Conservation (phyloP, 2,113 vertebrate genomes). For the Todiramphus saurophagus region DNA sequence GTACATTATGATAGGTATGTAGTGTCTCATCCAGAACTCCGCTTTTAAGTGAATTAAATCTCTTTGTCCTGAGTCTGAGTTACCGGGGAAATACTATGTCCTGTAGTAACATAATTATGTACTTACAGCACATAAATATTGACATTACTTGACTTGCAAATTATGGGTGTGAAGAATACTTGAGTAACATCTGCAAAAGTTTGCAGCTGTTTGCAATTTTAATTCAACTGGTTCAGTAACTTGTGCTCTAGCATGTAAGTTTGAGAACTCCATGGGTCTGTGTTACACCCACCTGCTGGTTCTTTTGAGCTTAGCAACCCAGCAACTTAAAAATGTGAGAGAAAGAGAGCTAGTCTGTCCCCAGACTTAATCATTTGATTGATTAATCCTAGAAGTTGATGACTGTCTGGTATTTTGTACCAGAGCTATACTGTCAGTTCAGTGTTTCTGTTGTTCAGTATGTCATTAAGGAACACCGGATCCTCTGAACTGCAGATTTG, state of each 20-base stretch:
- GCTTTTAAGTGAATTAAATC: background rate
- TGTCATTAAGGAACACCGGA: background rate
- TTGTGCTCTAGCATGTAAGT: background rate
- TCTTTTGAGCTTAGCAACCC: background rate
- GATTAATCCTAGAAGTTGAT: background rate
- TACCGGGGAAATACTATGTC: background rate
- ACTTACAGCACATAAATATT: slow-evolving; percentile 43
- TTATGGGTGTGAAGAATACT: slow-evolving; percentile 43
- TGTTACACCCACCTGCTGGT: background rate
- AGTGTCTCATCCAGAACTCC: background rate
- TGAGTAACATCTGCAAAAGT: slow-evolving; percentile 51
- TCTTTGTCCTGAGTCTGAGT: background rate
- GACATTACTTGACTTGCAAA: slow-evolving; percentile 53
- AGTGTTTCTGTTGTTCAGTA: background rate
- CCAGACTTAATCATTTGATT: background rate
- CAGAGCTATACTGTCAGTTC: background rate
- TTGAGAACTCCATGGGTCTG: background rate
- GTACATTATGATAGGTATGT: background rate
- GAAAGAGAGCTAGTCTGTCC: background rate
- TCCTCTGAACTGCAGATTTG: background rate
- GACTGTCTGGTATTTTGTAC: background rate
- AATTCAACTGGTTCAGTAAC: slow-evolving; percentile 21
- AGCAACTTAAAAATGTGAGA: background rate
- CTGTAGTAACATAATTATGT: slow-evolving; percentile 20
- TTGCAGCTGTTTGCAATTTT: slow-evolving; percentile 32